Base-by-base conservation (phyloP, 2,888 invertebrate genomes). In the Globia sparganii region DNA sequence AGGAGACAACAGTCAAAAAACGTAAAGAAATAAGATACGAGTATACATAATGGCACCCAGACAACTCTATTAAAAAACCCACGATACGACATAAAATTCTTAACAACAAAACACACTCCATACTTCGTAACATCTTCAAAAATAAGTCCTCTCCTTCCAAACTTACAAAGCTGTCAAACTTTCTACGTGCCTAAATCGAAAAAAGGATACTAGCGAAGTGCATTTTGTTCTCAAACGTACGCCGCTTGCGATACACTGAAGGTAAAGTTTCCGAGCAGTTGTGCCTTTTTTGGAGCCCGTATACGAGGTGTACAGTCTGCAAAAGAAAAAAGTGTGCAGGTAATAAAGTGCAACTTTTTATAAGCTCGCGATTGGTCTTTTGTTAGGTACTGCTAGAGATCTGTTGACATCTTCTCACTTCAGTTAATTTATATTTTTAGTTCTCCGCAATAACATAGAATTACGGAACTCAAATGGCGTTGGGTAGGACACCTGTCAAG, bases 141-240 rank as follows among this genome's bases (percentile, higher is more conserved):
- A 77, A 67, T 65, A 67, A 72, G 64, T 69, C 59, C 59, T 13
- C 37, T 59, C 31, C 64, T 72, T n/a, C 34, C 21, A 40, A 85
- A 84, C 84, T 85, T 82, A 82, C 85, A 82, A 76, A 82, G 74
- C 78, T 68, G 69, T 49, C n/a, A 49, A 85, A 79, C 76, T 85
- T 65, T 25, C 65, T 61, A 37, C 72, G 62, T 69, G 72, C 73
- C 74, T 79, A 75, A 86, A 84, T 81, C 76, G 75, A 81, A 85
- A 82, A 84, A 86, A 86, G 65, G 67, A 72, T 79, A 79, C 78
- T 6, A 59, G 68, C 25, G 61, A 75, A 86, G 84, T 86, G 86
- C 86, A 86, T 86, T 86, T 82, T 78, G 84, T 84, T 82, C 81
- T 84, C 78, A 64, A 75, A 83, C 71, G 72, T 86, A 75, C 78